Conservation (phyloP, 2,113 vertebrate species). For the Ahaetulla prasina region DNA sequence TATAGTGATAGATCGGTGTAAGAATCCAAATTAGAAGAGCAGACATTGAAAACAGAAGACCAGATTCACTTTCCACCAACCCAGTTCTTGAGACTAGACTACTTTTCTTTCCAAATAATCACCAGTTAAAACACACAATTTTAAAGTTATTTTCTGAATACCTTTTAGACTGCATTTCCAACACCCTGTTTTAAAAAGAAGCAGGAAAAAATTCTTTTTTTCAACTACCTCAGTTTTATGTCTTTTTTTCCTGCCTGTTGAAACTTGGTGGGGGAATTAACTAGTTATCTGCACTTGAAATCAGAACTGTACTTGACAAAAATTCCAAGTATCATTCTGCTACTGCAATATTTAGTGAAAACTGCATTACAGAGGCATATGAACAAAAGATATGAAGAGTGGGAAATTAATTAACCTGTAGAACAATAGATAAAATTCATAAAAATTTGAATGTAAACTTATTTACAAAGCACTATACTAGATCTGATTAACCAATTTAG, state of each 20-base stretch:
- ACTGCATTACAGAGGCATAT: neutral
- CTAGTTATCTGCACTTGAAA: neutral
- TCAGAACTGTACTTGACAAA: neutral
- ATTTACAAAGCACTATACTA: slow-evolving; percentile 21
- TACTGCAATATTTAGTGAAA: neutral
- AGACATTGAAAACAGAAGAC: neutral
- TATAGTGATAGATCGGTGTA: neutral
- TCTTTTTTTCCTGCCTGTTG: neutral
- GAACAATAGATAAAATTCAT: neutral
- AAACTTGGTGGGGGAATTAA: neutral
- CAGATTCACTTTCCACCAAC: neutral
- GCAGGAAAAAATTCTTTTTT: neutral
- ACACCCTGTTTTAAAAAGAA: neutral
- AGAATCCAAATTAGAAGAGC: neutral
- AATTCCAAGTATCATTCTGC: neutral
- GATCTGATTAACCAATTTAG: neutral
- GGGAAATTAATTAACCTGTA: neutral
- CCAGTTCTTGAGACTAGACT: neutral
- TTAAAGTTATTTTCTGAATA: neutral
- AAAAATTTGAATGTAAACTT: slow-evolving; percentile 37
- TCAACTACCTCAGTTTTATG: neutral
- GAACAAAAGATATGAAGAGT: neutral
- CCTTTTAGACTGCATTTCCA: neutral
- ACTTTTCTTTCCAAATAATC: neutral
- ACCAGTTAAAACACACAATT: neutral